These are phyloP conservation scores for Limenitis arthemis DNA, from an alignment of 2,888 invertebrate species.

Conservation along the genomic window DNA sequence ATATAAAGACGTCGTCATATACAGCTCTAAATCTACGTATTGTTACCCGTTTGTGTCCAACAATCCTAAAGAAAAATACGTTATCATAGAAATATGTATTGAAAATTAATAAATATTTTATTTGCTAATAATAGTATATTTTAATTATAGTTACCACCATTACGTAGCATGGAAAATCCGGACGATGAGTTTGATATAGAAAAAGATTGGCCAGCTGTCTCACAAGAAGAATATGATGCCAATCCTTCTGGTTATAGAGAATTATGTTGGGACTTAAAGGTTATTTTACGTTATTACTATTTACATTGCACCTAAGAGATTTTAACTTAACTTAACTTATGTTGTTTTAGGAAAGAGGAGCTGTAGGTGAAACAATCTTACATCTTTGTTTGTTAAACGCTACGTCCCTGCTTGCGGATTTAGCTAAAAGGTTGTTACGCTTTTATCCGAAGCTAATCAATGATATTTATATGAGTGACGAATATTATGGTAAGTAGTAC, in stretches of 20 bases:
- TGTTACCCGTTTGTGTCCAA: too few relatives aligned
- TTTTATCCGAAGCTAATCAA: conserved; percentile 97
- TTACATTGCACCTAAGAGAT: not conserved
- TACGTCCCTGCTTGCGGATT: conserved; percentile 91
- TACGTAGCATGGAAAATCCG: conserved; percentile 86
- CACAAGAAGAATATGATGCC: conserved; percentile 72
- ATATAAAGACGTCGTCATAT: not conserved
- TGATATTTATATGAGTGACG: conserved; percentile 96
- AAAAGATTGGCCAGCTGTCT: conserved; percentile 79
- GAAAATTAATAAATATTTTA: not conserved
- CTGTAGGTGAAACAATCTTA: conserved; percentile 95
- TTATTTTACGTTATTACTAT: conserved; percentile 29
- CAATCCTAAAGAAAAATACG: too few relatives aligned
- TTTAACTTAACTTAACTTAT: not conserved
- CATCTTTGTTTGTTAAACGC: conserved; percentile 95
- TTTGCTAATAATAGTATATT: not conserved
- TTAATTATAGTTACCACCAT: conserved; percentile 74
- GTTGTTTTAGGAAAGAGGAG: conserved; percentile 81
- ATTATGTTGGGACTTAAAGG: conserved; percentile 92
- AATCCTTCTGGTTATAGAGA: conserved; percentile 84
- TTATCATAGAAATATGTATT: too few relatives aligned
- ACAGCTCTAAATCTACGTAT: too few relatives aligned
- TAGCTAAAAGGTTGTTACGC: conserved; percentile 91
- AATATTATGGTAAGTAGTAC: conserved; percentile 87
- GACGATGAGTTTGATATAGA: conserved; percentile 89